These are phyloP conservation scores for Leptinotarsa peninsularis DNA, from an alignment of 2,888 invertebrate species.

Conservation along the genomic window DNA sequence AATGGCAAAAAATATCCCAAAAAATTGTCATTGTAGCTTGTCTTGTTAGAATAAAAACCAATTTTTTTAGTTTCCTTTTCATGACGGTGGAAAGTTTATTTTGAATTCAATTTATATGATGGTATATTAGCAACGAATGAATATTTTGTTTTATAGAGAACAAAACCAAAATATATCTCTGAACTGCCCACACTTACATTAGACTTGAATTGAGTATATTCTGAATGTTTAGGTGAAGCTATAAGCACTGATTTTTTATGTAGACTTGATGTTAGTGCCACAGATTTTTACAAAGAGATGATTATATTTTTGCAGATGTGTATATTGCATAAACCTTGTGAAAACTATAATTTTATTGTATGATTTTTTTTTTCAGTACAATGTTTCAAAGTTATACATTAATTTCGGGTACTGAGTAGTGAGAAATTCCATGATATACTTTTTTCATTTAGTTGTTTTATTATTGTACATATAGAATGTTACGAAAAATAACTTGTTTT, in stretches of 20 bases:
- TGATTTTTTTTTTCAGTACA: not conserved
- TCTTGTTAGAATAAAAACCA: not conserved
- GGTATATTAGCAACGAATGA: not conserved
- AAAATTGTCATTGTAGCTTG: not conserved
- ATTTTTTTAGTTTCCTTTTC: no score
- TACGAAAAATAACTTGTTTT: not conserved
- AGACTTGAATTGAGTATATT: conserved; percentile 8
- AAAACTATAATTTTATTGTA: not conserved
- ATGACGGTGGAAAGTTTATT: no score
- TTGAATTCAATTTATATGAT: not conserved
- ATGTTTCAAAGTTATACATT: not conserved
- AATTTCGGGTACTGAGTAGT: not conserved
- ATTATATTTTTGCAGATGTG: conserved; percentile 44
- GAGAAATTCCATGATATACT: not conserved
- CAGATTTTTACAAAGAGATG: conserved; percentile 37
- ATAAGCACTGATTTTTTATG: conserved; percentile 24
- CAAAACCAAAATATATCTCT: not conserved
- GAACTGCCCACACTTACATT: not conserved
- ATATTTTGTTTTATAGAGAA: not conserved
- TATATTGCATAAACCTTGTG: conserved; percentile 7
- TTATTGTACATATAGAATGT: conserved; percentile 14
- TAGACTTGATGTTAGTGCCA: conserved; percentile 43
- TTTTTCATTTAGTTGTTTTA: not conserved
- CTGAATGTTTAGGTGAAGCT: conserved; percentile 6
- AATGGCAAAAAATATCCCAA: not conserved